Conservation (phyloP, 2,113 vertebrate species). For the Bucco capensis region DNA sequence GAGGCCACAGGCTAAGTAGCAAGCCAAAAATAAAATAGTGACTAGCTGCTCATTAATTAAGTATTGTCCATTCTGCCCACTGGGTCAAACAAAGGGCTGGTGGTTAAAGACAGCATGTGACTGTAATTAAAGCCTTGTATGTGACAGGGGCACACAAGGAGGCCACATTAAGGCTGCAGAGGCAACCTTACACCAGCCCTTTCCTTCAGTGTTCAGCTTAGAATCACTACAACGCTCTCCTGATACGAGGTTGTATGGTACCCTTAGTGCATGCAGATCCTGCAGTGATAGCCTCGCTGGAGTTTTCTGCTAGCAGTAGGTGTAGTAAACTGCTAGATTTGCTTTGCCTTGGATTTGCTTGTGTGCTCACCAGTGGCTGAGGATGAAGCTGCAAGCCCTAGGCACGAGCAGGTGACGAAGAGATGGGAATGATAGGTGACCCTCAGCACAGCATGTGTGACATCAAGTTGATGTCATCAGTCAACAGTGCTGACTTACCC, state of each 20-base stretch:
- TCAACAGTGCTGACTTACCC: neutral
- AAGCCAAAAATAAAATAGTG: neutral
- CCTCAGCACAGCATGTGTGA: neutral
- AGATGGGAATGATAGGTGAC: neutral
- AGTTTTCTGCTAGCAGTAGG: neutral
- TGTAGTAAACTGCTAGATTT: neutral
- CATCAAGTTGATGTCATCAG: neutral
- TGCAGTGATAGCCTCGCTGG: neutral
- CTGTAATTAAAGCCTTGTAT: neutral
- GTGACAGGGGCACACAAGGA: neutral
- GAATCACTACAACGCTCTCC: neutral
- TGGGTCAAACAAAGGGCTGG: neutral
- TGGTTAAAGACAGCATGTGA: neutral
- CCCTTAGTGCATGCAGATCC: neutral
- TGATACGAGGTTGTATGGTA: neutral
- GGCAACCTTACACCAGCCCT: neutral
- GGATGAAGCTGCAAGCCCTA: neutral
- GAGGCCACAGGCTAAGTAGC: neutral
- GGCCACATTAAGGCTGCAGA: neutral
- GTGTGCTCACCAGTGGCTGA: neutral
- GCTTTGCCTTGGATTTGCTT: neutral
- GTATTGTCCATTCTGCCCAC: neutral
- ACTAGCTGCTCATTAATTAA: neutral
- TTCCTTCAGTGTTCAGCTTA: neutral
- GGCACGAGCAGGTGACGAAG: neutral